These are phyloP conservation scores for Smutsia gigantea DNA, from an alignment of 2,797 vertebrate genomes.

Conservation along the genomic window DNA sequence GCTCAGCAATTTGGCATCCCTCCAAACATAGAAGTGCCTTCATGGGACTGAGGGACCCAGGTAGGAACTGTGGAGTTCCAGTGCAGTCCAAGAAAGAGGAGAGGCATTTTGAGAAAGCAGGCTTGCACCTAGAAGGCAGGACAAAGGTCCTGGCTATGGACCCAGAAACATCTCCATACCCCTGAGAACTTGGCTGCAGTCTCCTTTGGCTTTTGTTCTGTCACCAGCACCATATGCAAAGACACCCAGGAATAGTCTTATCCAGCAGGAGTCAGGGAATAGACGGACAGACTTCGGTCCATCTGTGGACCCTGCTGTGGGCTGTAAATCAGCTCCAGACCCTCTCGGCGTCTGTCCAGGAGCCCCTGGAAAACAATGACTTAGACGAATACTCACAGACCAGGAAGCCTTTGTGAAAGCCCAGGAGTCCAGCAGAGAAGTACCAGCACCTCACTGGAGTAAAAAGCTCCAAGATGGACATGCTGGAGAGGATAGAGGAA, in stretches of 20 bases:
- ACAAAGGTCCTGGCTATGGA: too few species aligned
- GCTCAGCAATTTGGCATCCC: not conserved
- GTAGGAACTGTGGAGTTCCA: not conserved
- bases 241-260: not conserved
- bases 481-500: not conserved
- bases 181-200: not conserved
- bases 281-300: not conserved
- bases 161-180: not conserved
- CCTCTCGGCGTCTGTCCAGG: not conserved
- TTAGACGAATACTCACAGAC: not conserved
- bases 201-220: not conserved
- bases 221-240: not conserved
- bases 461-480: not conserved
- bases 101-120: not conserved
- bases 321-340: too few species aligned
- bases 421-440: not conserved
- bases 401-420: not conserved
- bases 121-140: not conserved
- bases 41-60: not conserved
- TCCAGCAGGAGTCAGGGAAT: not conserved
- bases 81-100: not conserved
- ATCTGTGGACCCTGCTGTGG: not conserved
- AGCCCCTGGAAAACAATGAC: not conserved
- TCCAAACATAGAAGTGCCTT: not conserved
- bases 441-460: not conserved